These are phyloP conservation scores for Sceloporus undulatus DNA, from an alignment of 2,113 vertebrate genomes.

Conservation along the genomic window DNA sequence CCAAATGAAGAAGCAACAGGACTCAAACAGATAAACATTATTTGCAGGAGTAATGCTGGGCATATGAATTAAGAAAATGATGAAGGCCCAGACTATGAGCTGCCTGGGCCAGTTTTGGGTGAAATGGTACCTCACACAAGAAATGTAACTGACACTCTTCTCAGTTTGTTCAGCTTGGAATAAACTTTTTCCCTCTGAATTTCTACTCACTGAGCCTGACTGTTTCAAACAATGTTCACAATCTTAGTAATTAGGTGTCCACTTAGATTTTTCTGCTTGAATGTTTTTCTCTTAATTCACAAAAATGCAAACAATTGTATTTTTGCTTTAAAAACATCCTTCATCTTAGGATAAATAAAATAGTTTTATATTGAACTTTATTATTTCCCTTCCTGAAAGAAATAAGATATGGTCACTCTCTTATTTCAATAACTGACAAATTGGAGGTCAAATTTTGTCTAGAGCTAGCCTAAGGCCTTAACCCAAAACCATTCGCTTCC, in stretches of 20 bases:
- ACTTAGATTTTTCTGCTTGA: conserved; percentile 37
- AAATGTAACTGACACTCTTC: too few species aligned
- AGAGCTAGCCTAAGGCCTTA: conserved; percentile 14
- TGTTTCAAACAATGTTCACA: neutral
- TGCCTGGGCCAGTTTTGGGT: neutral
- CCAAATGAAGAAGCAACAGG: neutral
- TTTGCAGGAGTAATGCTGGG: neutral
- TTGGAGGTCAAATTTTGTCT: conserved; percentile 59
- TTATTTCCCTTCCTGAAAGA: neutral
- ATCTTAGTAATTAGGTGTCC: neutral
- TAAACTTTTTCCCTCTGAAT: neutral
- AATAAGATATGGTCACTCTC: conserved; percentile 33
- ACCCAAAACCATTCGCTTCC: conserved; percentile 25
- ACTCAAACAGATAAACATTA: neutral
- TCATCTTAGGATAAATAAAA: conserved; percentile 42
- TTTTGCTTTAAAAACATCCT: conserved; percentile 37
- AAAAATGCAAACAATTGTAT: conserved; percentile 13
- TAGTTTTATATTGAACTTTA: conserved; percentile 27
- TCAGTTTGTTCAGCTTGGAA: neutral
- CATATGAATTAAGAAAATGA: neutral
- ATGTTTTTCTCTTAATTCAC: conserved; percentile 23
- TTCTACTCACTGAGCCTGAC: too few species aligned
- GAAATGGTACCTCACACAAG: neutral
- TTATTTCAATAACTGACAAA: conserved; percentile 22
- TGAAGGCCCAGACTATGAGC: neutral